Conservation (phyloP, 2,888 invertebrate species). For the Tachina lurida region DNA sequence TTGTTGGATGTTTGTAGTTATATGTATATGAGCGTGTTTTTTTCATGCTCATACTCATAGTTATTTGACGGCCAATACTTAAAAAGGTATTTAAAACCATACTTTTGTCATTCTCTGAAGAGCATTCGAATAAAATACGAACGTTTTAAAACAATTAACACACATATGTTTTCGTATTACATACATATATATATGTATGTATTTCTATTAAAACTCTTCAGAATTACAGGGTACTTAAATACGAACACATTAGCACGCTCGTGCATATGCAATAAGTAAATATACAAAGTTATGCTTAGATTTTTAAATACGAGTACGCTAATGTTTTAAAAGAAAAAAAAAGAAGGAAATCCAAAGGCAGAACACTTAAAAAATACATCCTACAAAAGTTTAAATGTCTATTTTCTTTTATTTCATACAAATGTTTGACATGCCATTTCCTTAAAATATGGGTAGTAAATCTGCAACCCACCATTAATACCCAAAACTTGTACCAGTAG, state of each 20-base stretch:
- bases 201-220: background rate
- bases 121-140: too few relatives aligned
- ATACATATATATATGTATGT: too few relatives aligned
- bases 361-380: conserved; percentile 64
- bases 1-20: too few relatives aligned
- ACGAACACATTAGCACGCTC: background rate
- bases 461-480: conserved; percentile 57
- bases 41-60: too few relatives aligned
- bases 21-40: too few relatives aligned
- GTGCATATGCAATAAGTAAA: conserved; percentile 9
- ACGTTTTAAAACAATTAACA: too few relatives aligned
- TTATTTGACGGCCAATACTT: too few relatives aligned
- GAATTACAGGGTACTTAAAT: conserved; percentile 1
- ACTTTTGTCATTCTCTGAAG: too few relatives aligned
- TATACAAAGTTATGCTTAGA: conserved; percentile 11
- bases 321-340: conserved; percentile 16
- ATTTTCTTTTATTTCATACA: conserved; percentile 21
- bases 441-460: conserved; percentile 65
- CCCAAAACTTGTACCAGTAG: conserved; percentile 20
- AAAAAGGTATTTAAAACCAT: too few relatives aligned
- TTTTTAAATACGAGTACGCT: conserved; percentile 16
- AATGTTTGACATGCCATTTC: conserved; percentile 63
- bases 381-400: conserved; percentile 52
- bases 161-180: too few relatives aligned
- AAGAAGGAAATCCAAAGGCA: conserved; percentile 50